Base-by-base conservation (phyloP, 2,888 invertebrate genomes). In the Monoplex corrugatus region DNA sequence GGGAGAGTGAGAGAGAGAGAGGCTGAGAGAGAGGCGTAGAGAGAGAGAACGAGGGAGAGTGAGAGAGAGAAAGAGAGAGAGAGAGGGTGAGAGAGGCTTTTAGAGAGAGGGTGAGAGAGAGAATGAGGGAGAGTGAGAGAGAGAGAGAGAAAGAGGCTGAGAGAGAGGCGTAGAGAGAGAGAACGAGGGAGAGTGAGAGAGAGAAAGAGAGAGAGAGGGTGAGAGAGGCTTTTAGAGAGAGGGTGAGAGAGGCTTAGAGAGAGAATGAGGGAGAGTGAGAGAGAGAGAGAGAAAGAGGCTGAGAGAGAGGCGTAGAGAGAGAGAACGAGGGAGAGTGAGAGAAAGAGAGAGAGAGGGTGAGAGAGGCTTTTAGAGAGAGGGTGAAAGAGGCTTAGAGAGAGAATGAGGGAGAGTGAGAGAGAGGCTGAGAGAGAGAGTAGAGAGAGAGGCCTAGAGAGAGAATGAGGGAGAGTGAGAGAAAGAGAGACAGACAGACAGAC, bases 1-100 rank as follows among this genome's bases (percentile, higher is more conserved):
- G 80, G 19, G 43, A 10, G 43, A 35, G 43, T 10, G 80, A 38
- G 80, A n/a, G 80, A 1, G 8, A 43, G 43, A n/a, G 43, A 28
- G 80, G 50, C 10, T 50, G 43, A 80, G 38, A 35, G 43, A 80
- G n/a, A 35, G 40, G 80, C 38, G 43, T 1, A n/a, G 8, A 28
- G 80, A 35, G 80, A 80, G 80, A 19, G 50, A 50, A 8, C 8
- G 50, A 91, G 94, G 93, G 89, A 83, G 90, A 87, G 23, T 5
- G 68, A 16, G 80, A 40, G 43, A 10, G 43, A 35, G 43, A 28
- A 16, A 50, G 80, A 38, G 80, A n/a, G 80, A 1, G 8, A 43
- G 43, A 13, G 43, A 28, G 80, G 50, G n/a, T n/a, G 35, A 75
- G 28, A 28, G 35, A 75, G 28, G 8, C n/a, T n/a, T n/a, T n/a